These are phyloP conservation scores for Thera obeliscata DNA, from an alignment of 2,888 invertebrate species.

Conservation along the genomic window DNA sequence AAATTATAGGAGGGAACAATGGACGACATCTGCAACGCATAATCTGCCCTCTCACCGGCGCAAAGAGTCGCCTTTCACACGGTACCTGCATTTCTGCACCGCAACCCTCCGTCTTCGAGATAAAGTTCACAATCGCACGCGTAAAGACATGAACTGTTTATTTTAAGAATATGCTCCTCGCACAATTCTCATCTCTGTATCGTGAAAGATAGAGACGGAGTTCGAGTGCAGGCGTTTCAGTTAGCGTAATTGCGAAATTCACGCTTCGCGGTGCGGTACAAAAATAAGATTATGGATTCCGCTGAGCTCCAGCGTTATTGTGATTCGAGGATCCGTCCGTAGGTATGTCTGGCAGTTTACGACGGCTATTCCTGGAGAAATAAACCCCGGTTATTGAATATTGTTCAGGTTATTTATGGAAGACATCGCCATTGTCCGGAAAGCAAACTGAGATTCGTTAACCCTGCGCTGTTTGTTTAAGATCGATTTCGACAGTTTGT, in stretches of 20 bases:
- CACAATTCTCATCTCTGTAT: constrained; percentile 62
- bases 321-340: constrained; percentile 84
- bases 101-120: constrained; percentile 76
- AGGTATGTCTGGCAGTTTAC: constrained; percentile 82
- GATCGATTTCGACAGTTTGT: constrained; percentile 34
- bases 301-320: constrained; percentile 83
- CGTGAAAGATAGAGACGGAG: constrained; percentile 56
- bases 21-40: constrained; percentile 75
- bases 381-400: constrained; percentile 82
- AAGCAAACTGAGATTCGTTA: constrained; percentile 53
- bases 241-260: constrained; percentile 83
- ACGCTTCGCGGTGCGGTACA: constrained; percentile 84
- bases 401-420: constrained; percentile 80
- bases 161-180: constrained; percentile 69
- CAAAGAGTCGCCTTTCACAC: constrained; percentile 76
- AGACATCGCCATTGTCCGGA: constrained; percentile 77
- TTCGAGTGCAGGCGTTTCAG: constrained; percentile 54
- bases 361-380: constrained; percentile 83
- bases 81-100: constrained; percentile 62
- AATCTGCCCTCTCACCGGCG: constrained; percentile 69
- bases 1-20: constrained; percentile 85
- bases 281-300: constrained; percentile 85
- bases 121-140: constrained; percentile 82
- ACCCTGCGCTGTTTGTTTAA: constrained; percentile 60
- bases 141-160: constrained; percentile 81